A percentile compares a stretch with the other conserved stretches of the same genome.
phyloP scores from a whole-genome alignment of 2,113 vertebrate genomes.

The Oreochromis spilurus region DNA sequence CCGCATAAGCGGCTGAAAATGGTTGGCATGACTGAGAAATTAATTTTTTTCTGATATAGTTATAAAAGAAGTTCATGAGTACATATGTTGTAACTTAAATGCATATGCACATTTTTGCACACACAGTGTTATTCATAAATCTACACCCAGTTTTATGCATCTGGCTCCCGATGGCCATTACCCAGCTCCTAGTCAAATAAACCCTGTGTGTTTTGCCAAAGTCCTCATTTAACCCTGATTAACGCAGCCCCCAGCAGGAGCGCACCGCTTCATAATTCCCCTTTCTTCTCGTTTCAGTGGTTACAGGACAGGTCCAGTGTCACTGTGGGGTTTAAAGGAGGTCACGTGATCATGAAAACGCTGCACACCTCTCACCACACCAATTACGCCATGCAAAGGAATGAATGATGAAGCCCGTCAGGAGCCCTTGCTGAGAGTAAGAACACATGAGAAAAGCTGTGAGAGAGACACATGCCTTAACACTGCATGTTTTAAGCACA shows the following conservation, averaged over 20 bases:
- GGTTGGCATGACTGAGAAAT: background rate
- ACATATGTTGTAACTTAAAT: background rate
- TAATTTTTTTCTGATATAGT: rapidly evolving
- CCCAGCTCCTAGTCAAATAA: background rate
- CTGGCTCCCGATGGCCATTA: background rate
- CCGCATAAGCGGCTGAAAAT: background rate
- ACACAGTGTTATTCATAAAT: background rate
- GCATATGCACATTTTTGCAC: background rate
- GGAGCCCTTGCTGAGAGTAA: background rate
- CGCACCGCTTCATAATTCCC: slow-evolving; percentile 23
- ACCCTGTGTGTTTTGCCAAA: slow-evolving; percentile 18
- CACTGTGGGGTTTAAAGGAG: slow-evolving; percentile 17
- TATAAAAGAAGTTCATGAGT: background rate
- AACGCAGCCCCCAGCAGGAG: slow-evolving; percentile 1
- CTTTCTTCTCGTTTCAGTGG: background rate
- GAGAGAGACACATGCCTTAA: background rate
- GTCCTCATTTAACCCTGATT: slow-evolving; percentile 42
- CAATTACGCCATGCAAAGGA: slow-evolving; percentile 18
- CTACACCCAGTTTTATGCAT: background rate
- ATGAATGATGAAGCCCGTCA: slow-evolving; percentile 16
- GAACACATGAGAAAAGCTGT: background rate
- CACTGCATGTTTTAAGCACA: slow-evolving; percentile 6
- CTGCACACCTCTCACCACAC: background rate
- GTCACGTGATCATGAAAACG: slow-evolving; percentile 9
- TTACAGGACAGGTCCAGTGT: background rate